A percentile compares a stretch with the other conserved stretches of the same genome.
phyloP scores from a whole-genome alignment of 2,888 invertebrate species.

The Sphaerophoria rueppellii region DNA sequence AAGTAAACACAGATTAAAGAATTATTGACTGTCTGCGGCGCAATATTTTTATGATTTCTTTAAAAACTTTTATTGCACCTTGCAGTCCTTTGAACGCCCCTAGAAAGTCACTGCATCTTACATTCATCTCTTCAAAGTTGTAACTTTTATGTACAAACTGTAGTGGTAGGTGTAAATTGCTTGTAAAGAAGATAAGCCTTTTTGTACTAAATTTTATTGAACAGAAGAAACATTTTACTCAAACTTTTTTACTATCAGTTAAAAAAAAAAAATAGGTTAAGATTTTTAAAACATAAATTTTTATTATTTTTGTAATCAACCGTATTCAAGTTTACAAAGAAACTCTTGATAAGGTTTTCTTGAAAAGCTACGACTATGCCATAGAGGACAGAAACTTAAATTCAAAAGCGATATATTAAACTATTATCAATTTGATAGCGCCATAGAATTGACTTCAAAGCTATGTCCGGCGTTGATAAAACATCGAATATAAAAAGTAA shows the following conservation, averaged over 20 bases:
- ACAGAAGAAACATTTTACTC: no score
- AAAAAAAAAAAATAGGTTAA: constrained; percentile 18
- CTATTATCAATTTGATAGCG: constrained; percentile 14
- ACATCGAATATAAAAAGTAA: not conserved
- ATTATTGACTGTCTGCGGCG: no score
- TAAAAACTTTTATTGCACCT: no score
- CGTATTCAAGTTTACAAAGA: not conserved
- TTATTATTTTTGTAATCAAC: not conserved
- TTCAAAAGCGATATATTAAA: not conserved
- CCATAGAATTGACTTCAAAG: constrained; percentile 22
- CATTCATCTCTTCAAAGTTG: no score
- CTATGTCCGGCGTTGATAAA: constrained; percentile 25
- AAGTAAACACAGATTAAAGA: no score
- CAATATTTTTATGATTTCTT: no score
- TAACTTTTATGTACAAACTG: no score
- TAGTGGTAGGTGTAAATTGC: no score
- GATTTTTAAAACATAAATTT: not conserved
- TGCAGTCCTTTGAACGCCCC: no score
- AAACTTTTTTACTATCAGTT: not conserved
- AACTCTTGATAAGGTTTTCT: constrained; percentile 13
- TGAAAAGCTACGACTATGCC: constrained; percentile 10
- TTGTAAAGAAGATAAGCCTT: no score
- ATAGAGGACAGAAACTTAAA: not conserved
- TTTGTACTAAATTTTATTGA: no score
- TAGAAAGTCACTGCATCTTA: no score